Evolutionary conservation across 2,797 vertebrate genomes (phyloP).

Genomic region (Gallinago solitaria): DNA sequence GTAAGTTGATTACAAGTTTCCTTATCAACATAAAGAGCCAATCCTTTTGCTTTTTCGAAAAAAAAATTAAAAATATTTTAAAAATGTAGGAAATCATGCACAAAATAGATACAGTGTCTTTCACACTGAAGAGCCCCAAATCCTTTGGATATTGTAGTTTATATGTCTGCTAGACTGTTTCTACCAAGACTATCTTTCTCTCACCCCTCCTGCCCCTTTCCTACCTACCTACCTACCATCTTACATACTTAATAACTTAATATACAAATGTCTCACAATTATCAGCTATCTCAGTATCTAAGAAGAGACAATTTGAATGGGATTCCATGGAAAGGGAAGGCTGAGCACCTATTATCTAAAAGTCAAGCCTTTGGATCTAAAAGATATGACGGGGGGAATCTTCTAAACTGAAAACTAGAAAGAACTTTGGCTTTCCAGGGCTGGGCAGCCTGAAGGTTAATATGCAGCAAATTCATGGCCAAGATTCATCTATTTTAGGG

Average conservation of each 20-base stretch:
- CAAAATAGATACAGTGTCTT: background rate
- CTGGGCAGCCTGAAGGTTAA: background rate
- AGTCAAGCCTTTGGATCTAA: background rate
- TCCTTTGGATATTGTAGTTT: background rate
- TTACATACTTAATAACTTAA: background rate
- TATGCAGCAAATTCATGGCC: background rate
- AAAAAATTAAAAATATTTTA: background rate
- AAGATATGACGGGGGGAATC: background rate
- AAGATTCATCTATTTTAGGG: background rate
- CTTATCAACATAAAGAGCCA: background rate
- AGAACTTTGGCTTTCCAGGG: accelerated
- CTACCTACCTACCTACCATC: too few relatives aligned
- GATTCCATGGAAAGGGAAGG: background rate
- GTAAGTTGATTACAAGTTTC: background rate
- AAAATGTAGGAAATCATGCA: background rate
- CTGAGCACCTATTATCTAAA: background rate
- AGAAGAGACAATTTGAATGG: background rate
- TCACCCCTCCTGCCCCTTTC: background rate
- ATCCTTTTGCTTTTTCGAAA: background rate
- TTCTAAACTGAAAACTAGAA: background rate
- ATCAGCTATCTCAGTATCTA: background rate
- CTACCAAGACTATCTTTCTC: background rate
- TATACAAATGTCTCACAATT: background rate
- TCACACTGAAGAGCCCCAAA: background rate
- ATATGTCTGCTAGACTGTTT: background rate